A percentile compares a stretch with the other conserved stretches of the same genome.
These are phyloP conservation scores for Littorina saxatilis DNA, from an alignment of 1,140 invertebrate genomes.

Conservation along the genomic window DNA sequence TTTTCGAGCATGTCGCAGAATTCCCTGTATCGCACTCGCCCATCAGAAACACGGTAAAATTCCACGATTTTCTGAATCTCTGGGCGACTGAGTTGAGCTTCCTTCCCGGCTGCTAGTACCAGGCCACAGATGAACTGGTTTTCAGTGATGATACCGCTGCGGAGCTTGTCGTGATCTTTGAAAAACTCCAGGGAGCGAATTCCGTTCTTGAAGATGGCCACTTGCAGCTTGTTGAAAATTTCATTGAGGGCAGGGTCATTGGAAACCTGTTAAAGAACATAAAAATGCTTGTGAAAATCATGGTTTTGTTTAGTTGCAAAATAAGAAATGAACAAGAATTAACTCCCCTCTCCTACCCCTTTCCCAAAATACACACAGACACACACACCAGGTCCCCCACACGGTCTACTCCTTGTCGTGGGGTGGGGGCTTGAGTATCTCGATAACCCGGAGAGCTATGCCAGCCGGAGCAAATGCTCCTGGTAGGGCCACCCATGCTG, in stretches of 20 bases:
- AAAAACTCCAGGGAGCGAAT: constrained; percentile 75
- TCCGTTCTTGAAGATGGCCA: constrained; percentile 73
- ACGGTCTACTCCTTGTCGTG: too few species aligned
- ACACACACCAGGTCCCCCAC: too few species aligned
- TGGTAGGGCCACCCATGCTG: too few species aligned
- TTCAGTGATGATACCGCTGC: constrained; percentile 74
- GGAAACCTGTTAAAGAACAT: constrained; percentile 53
- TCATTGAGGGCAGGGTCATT: constrained; percentile 70
- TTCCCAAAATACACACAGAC: too few species aligned
- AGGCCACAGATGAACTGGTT: constrained; percentile 75
- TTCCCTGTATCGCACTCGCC: constrained; percentile 72
- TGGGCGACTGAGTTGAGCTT: constrained; percentile 68
- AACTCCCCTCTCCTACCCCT: neutral
- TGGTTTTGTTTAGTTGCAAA: neutral
- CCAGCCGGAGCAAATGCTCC: too few species aligned
- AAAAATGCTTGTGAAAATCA: neutral
- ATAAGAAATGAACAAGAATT: neutral
- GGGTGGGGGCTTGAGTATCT: too few species aligned
- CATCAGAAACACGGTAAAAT: constrained; percentile 71
- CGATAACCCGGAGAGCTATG: too few species aligned
- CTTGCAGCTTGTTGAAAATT: constrained; percentile 73
- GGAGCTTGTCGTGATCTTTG: constrained; percentile 74
- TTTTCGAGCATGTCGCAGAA: constrained; percentile 76
- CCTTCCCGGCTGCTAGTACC: constrained; percentile 71
- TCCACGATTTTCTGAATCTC: constrained; percentile 74